Evolutionary conservation across 2,888 invertebrate genomes (phyloP).

Genomic region (Spodoptera exigua): DNA sequence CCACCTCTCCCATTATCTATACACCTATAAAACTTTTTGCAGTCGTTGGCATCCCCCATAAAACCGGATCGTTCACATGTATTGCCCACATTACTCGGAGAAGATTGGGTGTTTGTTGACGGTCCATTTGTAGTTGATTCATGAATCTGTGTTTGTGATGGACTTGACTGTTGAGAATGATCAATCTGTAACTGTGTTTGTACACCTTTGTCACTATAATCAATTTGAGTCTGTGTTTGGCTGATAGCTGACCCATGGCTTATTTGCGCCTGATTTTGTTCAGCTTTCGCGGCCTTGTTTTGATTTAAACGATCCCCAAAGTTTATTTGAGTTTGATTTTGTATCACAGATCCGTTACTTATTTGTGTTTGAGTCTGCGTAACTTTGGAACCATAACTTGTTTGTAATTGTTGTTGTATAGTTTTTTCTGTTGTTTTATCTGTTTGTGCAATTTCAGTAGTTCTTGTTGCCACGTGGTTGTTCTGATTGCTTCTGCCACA

Average conservation of each 20-base stretch:
- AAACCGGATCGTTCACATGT: slow-evolving; percentile 86
- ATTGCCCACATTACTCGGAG: slow-evolving; percentile 13
- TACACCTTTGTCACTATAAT: slow-evolving; percentile 65
- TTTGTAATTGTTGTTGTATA: slow-evolving; percentile 68
- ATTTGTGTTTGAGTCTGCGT: slow-evolving; percentile 72
- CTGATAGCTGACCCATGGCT: slow-evolving; percentile 67
- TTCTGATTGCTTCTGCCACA: slow-evolving; percentile 70
- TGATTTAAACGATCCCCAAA: slow-evolving; percentile 61
- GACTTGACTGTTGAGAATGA: slow-evolving; percentile 71
- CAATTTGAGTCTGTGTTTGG: slow-evolving; percentile 72
- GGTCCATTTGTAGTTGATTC: slow-evolving; percentile 58
- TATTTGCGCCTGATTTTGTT: slow-evolving; percentile 73
- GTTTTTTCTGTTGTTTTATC: slow-evolving; percentile 40
- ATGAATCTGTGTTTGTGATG: slow-evolving; percentile 66
- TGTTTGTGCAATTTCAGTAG: slow-evolving; percentile 16
- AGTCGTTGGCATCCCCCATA: slow-evolving; percentile 88
- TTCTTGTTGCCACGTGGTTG: slow-evolving; percentile 17
- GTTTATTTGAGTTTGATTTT: slow-evolving; percentile 74
- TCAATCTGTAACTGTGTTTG: slow-evolving; percentile 75
- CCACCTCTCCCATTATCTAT: slow-evolving; percentile 85
- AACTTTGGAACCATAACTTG: slow-evolving; percentile 67
- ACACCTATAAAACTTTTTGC: slow-evolving; percentile 92
- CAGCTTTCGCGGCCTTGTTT: slow-evolving; percentile 40
- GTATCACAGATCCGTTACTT: slow-evolving; percentile 62
- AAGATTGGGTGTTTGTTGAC: slow-evolving; percentile 34